Base-by-base conservation (phyloP, 2,113 vertebrate species). In the Grallaria varia region DNA sequence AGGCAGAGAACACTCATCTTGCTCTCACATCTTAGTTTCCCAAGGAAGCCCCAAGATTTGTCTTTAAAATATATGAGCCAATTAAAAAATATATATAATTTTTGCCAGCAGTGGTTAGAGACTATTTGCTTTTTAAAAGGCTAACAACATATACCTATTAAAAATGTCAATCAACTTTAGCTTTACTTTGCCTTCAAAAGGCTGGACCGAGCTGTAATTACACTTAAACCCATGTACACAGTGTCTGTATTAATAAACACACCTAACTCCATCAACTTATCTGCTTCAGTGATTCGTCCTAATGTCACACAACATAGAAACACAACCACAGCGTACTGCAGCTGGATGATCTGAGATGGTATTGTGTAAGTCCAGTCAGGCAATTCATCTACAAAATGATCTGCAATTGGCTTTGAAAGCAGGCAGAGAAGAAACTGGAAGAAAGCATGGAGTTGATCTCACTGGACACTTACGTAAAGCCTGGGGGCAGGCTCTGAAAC, bases 391-490 rank as follows among this genome's bases (percentile, higher is more conserved):
- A 73, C 45, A 89, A 92, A 79, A 90, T 63, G 39, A 92, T 84
- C 59, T 15, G 13, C 71, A 79, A 71, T 16, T 71, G 71, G 62
- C 33, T 95, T 95, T 91, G 67, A 96, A 94, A 96, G 86, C 35
- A 83, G 73, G 71, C 62, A 69, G 58, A 85, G 53, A 92, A 73
- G 28, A 63, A 87, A 83, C 74, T 44, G 79, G 76, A 85, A 71
- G 64, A 53, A 87, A 94, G 66, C 44, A 35, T 14, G 3, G 6
- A 23, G 44, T 2, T 83, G 64, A 84, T 84, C 44, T 81, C 79
- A 45, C 44, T 23, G 31, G 13, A 80, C 35, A 22, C 83, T 86
- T 75, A 77, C 0, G 2, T 6, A 60, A 83, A 96, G 79, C 79
- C 85, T 35, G 16, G 6, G 40, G 90, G 37, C 68, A 94, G 77